phyloP scores from a whole-genome alignment of 2,888 invertebrate genomes.

The Scelioninae gen. 2 region DNA sequence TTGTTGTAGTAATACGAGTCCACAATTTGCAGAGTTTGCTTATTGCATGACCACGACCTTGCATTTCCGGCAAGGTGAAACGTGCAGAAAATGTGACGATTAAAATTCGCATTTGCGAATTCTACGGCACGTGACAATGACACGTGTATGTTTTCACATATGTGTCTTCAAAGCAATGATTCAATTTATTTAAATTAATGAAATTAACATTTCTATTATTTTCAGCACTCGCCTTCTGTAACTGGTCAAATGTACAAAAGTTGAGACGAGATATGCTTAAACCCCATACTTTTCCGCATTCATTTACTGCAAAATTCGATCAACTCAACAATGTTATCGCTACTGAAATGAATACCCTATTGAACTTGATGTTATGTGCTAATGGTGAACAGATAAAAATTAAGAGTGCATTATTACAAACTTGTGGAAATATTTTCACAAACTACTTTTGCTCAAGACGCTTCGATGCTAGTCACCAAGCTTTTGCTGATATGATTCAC shows the following conservation, averaged over 20 bases:
- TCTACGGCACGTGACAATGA: not conserved
- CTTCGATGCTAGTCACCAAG: slow-evolving; percentile 74
- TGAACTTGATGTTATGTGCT: slow-evolving; percentile 66
- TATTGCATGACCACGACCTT: slow-evolving; percentile 55
- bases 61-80: slow-evolving; percentile 61
- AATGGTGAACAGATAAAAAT: slow-evolving; percentile 67
- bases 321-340: slow-evolving; percentile 76
- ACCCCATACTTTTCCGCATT: slow-evolving; percentile 79
- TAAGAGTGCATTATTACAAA: slow-evolving; percentile 76
- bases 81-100: slow-evolving; percentile 18
- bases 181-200: too few species aligned
- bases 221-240: slow-evolving; percentile 82
- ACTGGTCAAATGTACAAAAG: slow-evolving; percentile 82
- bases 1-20: slow-evolving; percentile 25
- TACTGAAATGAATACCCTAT: slow-evolving; percentile 73
- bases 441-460: slow-evolving; percentile 79
- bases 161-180: not conserved
- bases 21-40: slow-evolving; percentile 57
- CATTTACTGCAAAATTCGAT: slow-evolving; percentile 77
- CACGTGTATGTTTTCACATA: slow-evolving; percentile 5
- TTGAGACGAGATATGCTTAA: slow-evolving; percentile 78
- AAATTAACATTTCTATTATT: too few species aligned
- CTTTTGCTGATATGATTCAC: slow-evolving; percentile 76
- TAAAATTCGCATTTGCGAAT: not conserved
- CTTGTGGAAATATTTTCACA: slow-evolving; percentile 80